A percentile compares a stretch with the other conserved stretches of the same genome.
Evolutionary conservation across 2,113 vertebrate genomes (phyloP).

Genomic region (Struthio camelus): DNA sequence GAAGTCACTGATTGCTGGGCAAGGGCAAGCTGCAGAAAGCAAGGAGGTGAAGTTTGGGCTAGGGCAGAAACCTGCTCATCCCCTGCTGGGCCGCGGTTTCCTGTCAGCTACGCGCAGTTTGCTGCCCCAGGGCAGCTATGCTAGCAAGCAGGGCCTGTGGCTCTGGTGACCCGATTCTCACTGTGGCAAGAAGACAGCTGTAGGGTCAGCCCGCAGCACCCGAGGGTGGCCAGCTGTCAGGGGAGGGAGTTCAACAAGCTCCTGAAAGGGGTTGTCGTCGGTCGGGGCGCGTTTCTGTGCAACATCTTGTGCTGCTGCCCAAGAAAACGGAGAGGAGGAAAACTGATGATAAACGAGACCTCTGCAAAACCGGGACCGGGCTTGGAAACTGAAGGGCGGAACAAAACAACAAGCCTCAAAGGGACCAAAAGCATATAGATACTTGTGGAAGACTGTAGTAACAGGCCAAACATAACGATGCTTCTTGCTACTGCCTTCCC

Average conservation of each 20-base stretch:
- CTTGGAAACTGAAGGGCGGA: neutral
- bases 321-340: accelerated
- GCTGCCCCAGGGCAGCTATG: neutral
- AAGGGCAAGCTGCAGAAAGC: neutral
- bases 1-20: neutral
- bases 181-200: accelerated
- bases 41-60: neutral
- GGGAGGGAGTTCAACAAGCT: neutral
- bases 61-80: neutral
- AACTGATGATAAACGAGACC: neutral
- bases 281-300: neutral
- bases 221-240: neutral
- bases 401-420: accelerated
- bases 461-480: neutral
- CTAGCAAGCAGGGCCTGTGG: accelerated
- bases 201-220: neutral
- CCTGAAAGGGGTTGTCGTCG: accelerated
- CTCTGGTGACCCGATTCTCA: neutral
- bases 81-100: accelerated
- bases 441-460: neutral
- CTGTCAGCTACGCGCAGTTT: accelerated
- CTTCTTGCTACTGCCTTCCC: neutral
- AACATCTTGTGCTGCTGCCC: neutral
- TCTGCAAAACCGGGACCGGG: neutral
- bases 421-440: neutral